Percentiles rank a stretch among this genome's conserved stretches.
Conservation (phyloP, 2,113 vertebrate species). For the Speoplatyrhinus poulsoni region DNA sequence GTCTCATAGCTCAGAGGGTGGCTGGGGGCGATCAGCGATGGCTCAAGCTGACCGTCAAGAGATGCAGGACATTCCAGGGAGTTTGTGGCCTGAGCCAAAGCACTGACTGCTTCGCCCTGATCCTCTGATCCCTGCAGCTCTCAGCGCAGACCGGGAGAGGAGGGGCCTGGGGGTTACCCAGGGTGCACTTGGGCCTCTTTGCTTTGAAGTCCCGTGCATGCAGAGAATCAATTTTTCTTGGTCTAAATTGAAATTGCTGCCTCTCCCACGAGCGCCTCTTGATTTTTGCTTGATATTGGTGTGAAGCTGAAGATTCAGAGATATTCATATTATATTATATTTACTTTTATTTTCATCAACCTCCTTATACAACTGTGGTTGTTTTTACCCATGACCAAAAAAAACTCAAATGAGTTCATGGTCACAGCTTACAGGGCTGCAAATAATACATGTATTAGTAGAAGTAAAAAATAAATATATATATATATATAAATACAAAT, state of each 20-base stretch:
- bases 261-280: background rate
- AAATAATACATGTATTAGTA: no score
- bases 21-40: background rate
- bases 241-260: constrained; percentile 10
- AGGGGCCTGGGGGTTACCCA: constrained; percentile 5
- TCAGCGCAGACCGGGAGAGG: constrained; percentile 31
- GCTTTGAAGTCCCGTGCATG: constrained; percentile 48
- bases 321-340: background rate
- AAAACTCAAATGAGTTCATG: no score
- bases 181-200: constrained; percentile 26
- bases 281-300: background rate
- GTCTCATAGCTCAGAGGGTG: no score
- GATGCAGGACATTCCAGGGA: constrained; percentile 30
- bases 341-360: background rate
- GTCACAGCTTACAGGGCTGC: no score
- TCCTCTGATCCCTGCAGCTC: constrained; percentile 36
- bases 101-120: background rate
- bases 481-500: no score
- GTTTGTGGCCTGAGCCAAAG: constrained; percentile 35
- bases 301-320: background rate
- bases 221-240: constrained; percentile 21
- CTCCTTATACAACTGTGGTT: constrained; percentile 1
- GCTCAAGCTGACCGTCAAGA: background rate
- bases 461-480: no score
- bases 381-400: no score